Evolutionary conservation across 2,797 vertebrate species (phyloP).

Genomic region (Characodon lateralis): DNA sequence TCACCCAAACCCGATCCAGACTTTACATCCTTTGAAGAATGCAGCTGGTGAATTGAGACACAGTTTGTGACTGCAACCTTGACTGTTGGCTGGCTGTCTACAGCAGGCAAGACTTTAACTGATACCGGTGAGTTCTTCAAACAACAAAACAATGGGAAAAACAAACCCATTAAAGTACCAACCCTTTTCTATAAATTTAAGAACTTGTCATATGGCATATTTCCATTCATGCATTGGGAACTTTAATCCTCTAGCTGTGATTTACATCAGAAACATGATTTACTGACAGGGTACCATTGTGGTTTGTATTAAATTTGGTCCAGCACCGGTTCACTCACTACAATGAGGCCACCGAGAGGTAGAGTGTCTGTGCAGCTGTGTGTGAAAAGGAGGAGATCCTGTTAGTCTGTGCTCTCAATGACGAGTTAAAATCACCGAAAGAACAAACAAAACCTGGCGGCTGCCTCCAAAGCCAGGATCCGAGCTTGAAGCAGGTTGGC

Average conservation of each 20-base stretch:
- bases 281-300: slow-evolving; percentile 6
- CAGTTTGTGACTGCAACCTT: too few relatives aligned
- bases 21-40: too few relatives aligned
- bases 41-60: too few relatives aligned
- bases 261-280: slow-evolving; percentile 2
- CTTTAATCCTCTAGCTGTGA: neutral
- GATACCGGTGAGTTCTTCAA: too few relatives aligned
- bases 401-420: slow-evolving; percentile 29
- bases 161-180: neutral
- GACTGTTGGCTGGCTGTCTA: too few relatives aligned
- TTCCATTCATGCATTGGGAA: neutral
- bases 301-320: neutral
- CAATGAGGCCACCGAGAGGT: slow-evolving; percentile 20
- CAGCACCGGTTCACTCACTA: slow-evolving; percentile 18
- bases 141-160: too few relatives aligned
- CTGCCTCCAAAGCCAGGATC: slow-evolving; percentile 38
- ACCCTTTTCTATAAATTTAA: neutral
- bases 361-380: slow-evolving; percentile 39
- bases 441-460: slow-evolving; percentile 33
- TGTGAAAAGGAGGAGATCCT: slow-evolving; percentile 38
- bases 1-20: too few relatives aligned
- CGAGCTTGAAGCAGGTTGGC: slow-evolving; percentile 28
- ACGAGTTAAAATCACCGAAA: slow-evolving; percentile 37
- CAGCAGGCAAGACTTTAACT: too few relatives aligned
- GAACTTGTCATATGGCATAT: neutral